Percentiles rank a stretch among this genome's conserved stretches.
Evolutionary conservation across 2,113 vertebrate species (phyloP).

Genomic region (Ondatra zibethicus): DNA sequence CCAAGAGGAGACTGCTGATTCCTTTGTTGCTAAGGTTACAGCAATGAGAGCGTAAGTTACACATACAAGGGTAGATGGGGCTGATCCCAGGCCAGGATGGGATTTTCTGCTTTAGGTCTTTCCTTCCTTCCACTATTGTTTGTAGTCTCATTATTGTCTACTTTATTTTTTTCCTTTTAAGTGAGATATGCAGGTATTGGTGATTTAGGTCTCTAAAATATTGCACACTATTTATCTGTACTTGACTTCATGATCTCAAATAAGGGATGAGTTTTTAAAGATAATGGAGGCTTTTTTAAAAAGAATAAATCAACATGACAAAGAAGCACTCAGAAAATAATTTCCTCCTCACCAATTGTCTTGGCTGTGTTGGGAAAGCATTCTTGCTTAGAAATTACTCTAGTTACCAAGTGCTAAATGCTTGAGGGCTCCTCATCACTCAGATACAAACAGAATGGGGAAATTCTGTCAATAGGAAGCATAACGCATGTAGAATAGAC

Average conservation of each 20-base stretch:
- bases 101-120: neutral
- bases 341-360: neutral
- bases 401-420: neutral
- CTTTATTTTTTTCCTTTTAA: neutral
- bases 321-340: neutral
- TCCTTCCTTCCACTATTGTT: neutral
- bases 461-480: neutral
- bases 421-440: neutral
- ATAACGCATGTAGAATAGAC: neutral
- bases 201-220: neutral
- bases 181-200: neutral
- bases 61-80: neutral
- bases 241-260: neutral
- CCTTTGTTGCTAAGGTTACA: neutral
- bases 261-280: neutral
- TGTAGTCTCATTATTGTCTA: neutral
- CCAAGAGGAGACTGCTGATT: neutral
- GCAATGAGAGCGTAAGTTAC: neutral
- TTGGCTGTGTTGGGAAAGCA: neutral
- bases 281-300: neutral
- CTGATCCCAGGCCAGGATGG: neutral
- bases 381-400: neutral
- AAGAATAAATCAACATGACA: neutral
- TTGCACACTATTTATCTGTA: neutral
- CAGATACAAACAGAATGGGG: neutral